Percentiles rank a stretch among this genome's conserved stretches.
Evolutionary conservation across 1,140 invertebrate genomes (phyloP).

Genomic region (Diachasmimorpha longicaudata): DNA sequence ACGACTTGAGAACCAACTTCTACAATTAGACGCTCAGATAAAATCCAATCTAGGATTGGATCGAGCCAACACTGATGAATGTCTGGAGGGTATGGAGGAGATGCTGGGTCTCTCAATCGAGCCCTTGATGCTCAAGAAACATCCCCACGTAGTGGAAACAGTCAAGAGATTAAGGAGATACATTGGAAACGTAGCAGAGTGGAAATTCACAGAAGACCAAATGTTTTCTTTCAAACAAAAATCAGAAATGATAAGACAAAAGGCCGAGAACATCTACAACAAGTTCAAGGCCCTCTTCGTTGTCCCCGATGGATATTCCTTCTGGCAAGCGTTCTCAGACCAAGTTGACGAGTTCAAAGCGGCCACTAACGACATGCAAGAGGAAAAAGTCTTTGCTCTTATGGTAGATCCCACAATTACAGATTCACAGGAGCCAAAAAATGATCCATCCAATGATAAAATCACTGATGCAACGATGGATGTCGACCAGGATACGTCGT

Average conservation of each 20-base stretch:
- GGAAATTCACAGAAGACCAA: constrained; percentile 72
- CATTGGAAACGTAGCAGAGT: constrained; percentile 75
- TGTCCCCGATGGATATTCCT: constrained; percentile 60
- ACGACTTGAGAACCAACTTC: constrained; percentile 73
- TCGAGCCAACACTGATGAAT: constrained; percentile 70
- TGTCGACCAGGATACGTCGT: background rate
- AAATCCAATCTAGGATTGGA: constrained; percentile 72
- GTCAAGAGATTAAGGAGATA: constrained; percentile 74
- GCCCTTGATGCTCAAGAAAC: constrained; percentile 83
- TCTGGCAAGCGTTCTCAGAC: constrained; percentile 68
- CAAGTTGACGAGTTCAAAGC: constrained; percentile 66
- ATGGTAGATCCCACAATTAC: constrained; percentile 54
- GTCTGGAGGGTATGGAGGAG: constrained; percentile 68
- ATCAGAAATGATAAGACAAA: constrained; percentile 70
- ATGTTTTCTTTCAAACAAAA: constrained; percentile 68
- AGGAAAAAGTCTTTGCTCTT: constrained; percentile 64
- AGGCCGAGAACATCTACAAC: constrained; percentile 70
- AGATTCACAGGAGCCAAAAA: background rate
- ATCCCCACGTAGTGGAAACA: constrained; percentile 81
- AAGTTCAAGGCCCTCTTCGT: constrained; percentile 67
- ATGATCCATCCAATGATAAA: background rate
- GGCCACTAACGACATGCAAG: constrained; percentile 65
- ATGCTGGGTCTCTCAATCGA: constrained; percentile 72
- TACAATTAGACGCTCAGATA: constrained; percentile 77
- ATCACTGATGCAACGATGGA: background rate